Base-by-base conservation (phyloP, 2,797 vertebrate species). In the Siniperca undulata region DNA sequence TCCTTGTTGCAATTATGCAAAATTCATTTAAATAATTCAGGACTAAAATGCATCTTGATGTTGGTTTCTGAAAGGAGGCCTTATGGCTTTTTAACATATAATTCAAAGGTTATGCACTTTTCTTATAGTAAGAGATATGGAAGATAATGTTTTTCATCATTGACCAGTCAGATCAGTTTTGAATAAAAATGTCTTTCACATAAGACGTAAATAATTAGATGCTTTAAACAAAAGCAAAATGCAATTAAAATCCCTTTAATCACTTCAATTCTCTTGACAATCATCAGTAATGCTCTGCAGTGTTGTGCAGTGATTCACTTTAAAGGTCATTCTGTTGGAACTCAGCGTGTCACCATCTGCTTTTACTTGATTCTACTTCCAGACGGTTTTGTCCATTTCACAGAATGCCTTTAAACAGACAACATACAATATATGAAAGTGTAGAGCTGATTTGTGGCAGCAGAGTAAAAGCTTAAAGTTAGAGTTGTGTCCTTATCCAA, bases 1-100 rank as follows among this genome's bases (percentile, higher is more conserved):
- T 77, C 69, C 59, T 81, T 66, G 70, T 71, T 81, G 59, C 66
- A 83, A 71, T 87, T 79, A 85, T 86, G 77, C 19, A 80, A 77
- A 76, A 53, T 19, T 10, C 1, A 68, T 58, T 22, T 87, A 77
- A 89, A 88, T 87, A 88, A 86, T 85, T 83, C 56, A 82, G 42
- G 40, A 64, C 1, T 14, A 48, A 80, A 78, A 72, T 13, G 17
- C 13, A 48, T 83, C n/a, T 52, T 71, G 40, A 69, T 71, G 34
- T 44, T 52, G 14, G 22, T 52, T 2, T 52, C 3, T 8, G 44
- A 58, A 5, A n/a, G n/a, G 12, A 62, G 34, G 16, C 13, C 4
- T 40, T 16, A 3, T 36, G 11, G 44, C 44, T 64, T 40, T 56
- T 61, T 16, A 61, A 66, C 17, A 14, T 55, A 0, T 7, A 22